Conservation (phyloP, 2,888 invertebrate genomes). For the Parapristionchus giblindavisi region DNA sequence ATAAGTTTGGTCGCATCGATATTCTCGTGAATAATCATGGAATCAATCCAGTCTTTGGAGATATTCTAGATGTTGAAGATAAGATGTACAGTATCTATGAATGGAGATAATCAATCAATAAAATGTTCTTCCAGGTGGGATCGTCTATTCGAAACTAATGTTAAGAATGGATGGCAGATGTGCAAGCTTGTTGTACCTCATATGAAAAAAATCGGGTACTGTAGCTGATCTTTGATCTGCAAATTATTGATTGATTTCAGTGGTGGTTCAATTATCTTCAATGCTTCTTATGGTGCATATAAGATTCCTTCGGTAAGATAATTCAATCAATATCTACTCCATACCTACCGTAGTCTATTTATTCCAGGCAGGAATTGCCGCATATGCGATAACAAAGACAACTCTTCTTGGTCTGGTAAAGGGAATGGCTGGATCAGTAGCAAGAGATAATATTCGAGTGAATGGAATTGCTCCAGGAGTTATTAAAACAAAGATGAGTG, state of each 20-base stretch:
- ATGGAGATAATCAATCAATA: neutral
- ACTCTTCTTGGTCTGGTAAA: conserved; percentile 87
- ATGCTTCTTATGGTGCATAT: conserved; percentile 64
- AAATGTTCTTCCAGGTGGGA: conserved; percentile 78
- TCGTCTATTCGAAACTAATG: conserved; percentile 91
- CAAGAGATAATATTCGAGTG: conserved; percentile 83
- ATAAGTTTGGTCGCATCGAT: conserved; percentile 74
- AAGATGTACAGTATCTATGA: neutral
- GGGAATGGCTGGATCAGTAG: conserved; percentile 81
- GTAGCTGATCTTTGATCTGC: too few relatives aligned
- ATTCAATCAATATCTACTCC: conserved; percentile 37
- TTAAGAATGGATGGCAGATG: conserved; percentile 86
- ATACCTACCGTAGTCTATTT: neutral
- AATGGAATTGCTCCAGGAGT: conserved; percentile 93
- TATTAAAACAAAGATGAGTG: conserved; percentile 88
- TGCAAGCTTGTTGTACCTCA: conserved; percentile 87
- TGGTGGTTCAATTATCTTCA: conserved; percentile 64
- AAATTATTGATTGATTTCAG: too few relatives aligned
- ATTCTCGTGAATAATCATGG: conserved; percentile 96
- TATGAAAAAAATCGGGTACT: conserved; percentile 78
- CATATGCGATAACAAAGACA: conserved; percentile 93
- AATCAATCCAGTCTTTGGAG: conserved; percentile 84
- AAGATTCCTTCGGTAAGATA: conserved; percentile 81
- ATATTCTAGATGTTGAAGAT: conserved; percentile 78
- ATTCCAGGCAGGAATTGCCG: conserved; percentile 76